Percentiles rank a stretch among this genome's conserved stretches.
Conservation (phyloP, 1,140 invertebrate genomes). For the Gyrodactylus bullatarudis region DNA sequence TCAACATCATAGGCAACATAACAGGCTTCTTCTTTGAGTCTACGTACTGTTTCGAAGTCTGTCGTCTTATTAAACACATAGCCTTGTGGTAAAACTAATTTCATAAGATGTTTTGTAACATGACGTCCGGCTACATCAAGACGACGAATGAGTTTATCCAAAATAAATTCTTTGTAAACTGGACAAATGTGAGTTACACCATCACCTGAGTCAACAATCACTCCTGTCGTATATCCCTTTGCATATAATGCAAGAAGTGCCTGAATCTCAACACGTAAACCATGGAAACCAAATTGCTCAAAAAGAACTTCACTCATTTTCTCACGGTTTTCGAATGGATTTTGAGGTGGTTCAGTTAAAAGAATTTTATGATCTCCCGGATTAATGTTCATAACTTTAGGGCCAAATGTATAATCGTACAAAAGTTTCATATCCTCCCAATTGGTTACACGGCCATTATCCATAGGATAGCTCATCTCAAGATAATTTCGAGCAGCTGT, state of each 20-base stretch:
- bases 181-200: slow-evolving; percentile 98
- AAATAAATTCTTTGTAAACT: slow-evolving; percentile 76
- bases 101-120: slow-evolving; percentile 88
- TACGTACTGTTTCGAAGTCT: slow-evolving; percentile 91
- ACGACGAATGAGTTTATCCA: slow-evolving; percentile 65
- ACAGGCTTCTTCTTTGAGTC: slow-evolving; percentile 95
- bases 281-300: slow-evolving; percentile 82
- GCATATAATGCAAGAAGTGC: slow-evolving; percentile 89
- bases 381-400: slow-evolving; percentile 76
- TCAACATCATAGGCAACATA: slow-evolving; percentile 96
- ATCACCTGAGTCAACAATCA: slow-evolving; percentile 90
- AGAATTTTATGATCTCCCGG: slow-evolving; percentile 71
- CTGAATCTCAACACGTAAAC: slow-evolving; percentile 64
- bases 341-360: slow-evolving; percentile 92
- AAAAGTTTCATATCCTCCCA: slow-evolving; percentile 99
- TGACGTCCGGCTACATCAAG: slow-evolving; percentile 87
- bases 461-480: slow-evolving; percentile 97
- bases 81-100: slow-evolving; percentile 60
- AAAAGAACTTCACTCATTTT: slow-evolving; percentile 99
- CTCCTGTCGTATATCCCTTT: slow-evolving; percentile 73
- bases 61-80: slow-evolving; percentile 99
- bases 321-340: slow-evolving; percentile 79
- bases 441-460: slow-evolving; percentile 69
- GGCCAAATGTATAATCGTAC: slow-evolving; percentile 95
- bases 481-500: slow-evolving; percentile 76